Evolutionary conservation across 2,888 invertebrate species (phyloP), one percentile per base, ranked within the genome.

Genomic region (Rapana venosa): DNA sequence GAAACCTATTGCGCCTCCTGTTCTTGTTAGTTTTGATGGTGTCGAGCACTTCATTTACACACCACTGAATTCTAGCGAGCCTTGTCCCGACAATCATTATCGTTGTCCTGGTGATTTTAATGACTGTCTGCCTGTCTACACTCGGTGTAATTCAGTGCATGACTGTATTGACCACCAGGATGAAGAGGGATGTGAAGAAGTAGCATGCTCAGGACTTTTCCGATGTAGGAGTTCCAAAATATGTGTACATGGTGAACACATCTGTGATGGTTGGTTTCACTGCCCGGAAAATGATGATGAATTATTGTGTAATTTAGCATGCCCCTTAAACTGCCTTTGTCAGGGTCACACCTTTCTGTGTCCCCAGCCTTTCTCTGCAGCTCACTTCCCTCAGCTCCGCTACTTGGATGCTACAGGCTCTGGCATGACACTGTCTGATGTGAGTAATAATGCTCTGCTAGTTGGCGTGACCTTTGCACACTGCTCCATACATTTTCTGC

Each of bases 51-150:
- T 74, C 74, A 74, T n/a, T n/a, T 22, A 17, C 8, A 8, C 26
- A 11, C 74, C 74, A n/a, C 17, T 74, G 74, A 74, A 74, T 8
- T n/a, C 74, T n/a, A 74, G 30, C 11, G 74, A 74, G n/a, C 30
- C n/a, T 26, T 74, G 74, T n/a, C 74, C 74, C n/a, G 74, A 74
- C 74, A n/a, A 17, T n/a, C 74, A 74, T 30, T 74, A 74, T n/a
- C 74, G 74, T 74, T 74, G 74, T 74, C 74, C 74, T 74, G 74
- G 30, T n/a, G 30, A 74, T 20, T n/a, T n/a, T n/a, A 74, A 74
- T 26, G 74, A 74, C 30, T 74, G 74, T 11, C 74, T 74, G 1
- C 74, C 74, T 22, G 74, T n/a, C n/a, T 74, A 74, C 74, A 74
- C 74, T 20, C 74, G 74, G 2, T 74, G 74, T 26, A 74, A 74